Evolutionary conservation across 2,888 invertebrate species (phyloP).

Genomic region (Acleris cristana): DNA sequence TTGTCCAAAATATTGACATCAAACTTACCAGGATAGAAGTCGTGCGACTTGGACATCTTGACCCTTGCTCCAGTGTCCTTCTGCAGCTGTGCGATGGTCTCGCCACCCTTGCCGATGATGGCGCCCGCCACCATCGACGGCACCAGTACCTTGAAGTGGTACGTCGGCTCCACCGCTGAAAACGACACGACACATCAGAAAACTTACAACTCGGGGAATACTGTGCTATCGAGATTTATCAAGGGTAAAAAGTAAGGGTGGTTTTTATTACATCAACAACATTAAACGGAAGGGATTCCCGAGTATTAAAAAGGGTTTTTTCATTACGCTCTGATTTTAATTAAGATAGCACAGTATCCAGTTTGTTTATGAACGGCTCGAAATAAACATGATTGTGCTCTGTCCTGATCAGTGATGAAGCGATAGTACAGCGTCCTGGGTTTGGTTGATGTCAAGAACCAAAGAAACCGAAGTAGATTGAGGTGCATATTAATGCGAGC

Average conservation of each 20-base stretch:
- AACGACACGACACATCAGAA: conserved; percentile 49
- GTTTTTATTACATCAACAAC: conserved; percentile 14
- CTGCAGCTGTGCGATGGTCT: conserved; percentile 98
- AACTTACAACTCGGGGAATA: conserved; percentile 41
- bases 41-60: conserved; percentile 99
- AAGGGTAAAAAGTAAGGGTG: neutral
- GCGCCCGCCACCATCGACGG: conserved; percentile 99
- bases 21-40: conserved; percentile 97
- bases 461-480: conserved; percentile 22
- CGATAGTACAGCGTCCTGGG: conserved; percentile 24
- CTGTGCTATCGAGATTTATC: conserved; percentile 42
- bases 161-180: conserved; percentile 92
- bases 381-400: conserved; percentile 27
- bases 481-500: conserved; percentile 31
- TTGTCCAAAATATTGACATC: neutral
- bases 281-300: conserved; percentile 23
- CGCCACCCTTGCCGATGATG: conserved; percentile 99
- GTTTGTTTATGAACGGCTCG: conserved; percentile 6
- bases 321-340: conserved; percentile 28
- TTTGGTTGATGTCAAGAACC: conserved; percentile 33
- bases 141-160: conserved; percentile 98
- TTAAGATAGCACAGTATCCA: conserved; percentile 35
- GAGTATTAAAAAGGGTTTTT: conserved; percentile 29
- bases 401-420: conserved; percentile 30
- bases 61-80: conserved; percentile 98